phyloP scores from a whole-genome alignment of 2,888 invertebrate species.

The Pyrocoelia pectoralis region DNA sequence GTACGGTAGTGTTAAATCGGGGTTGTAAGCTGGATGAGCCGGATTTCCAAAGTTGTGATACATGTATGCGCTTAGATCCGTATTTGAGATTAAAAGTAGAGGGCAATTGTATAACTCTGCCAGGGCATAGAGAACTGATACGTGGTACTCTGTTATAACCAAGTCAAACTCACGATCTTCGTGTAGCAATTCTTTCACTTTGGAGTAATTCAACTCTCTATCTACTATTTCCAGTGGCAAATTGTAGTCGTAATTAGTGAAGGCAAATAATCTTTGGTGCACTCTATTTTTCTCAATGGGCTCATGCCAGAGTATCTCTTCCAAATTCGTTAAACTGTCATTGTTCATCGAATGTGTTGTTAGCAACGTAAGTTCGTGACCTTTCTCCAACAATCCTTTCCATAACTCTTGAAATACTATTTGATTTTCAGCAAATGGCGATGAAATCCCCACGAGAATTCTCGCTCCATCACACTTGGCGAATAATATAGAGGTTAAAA shows the following conservation, averaged over 20 bases:
- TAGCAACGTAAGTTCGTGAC: background rate
- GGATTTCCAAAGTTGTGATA: background rate
- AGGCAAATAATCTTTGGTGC: background rate
- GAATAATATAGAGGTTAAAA: background rate
- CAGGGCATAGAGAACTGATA: background rate
- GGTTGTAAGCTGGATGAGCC: background rate
- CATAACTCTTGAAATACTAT: background rate
- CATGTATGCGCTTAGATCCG: background rate
- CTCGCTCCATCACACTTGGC: background rate
- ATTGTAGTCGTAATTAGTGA: background rate
- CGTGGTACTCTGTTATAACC: background rate
- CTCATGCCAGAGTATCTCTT: background rate
- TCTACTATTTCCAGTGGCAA: background rate
- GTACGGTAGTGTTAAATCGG: background rate
- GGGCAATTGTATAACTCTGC: constrained; percentile 2
- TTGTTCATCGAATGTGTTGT: constrained; percentile 4
- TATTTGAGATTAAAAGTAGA: background rate
- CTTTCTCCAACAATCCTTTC: background rate
- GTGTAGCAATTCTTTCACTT: background rate
- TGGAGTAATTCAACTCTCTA: background rate
- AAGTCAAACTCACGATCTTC: constrained; percentile 2
- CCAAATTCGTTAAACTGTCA: background rate
- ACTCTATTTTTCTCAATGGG: background rate
- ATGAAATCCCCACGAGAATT: background rate
- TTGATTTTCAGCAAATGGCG: background rate